A percentile compares a stretch with the other conserved stretches of the same genome.
Evolutionary conservation across 2,888 invertebrate genomes (phyloP).

Genomic region (Luffia ferchaultella): DNA sequence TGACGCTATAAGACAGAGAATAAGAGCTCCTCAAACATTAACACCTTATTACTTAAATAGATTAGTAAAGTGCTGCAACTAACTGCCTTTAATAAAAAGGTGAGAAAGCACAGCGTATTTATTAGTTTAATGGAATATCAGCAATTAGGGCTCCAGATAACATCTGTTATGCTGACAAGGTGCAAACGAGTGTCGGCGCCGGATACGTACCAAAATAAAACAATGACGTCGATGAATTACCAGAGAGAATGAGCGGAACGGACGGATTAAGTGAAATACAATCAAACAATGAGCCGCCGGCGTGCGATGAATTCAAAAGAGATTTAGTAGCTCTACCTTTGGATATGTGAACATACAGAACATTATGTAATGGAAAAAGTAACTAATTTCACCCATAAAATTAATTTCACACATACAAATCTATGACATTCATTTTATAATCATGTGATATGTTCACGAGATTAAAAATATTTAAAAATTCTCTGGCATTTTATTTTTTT

Average conservation of each 20-base stretch:
- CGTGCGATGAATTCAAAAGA: conserved; percentile 38
- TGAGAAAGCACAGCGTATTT: conserved; percentile 54
- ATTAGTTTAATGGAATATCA: conserved; percentile 64
- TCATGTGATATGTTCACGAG: no score
- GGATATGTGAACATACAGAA: not conserved
- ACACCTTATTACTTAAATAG: conserved; percentile 49
- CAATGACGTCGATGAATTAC: conserved; percentile 55
- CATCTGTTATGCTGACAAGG: conserved; percentile 61
- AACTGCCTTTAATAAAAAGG: conserved; percentile 49
- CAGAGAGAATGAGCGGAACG: conserved; percentile 59
- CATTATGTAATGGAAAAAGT: not conserved
- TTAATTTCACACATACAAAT: no score
- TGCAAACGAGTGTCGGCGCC: conserved; percentile 58
- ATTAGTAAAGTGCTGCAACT: conserved; percentile 54
- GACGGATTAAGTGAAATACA: conserved; percentile 57
- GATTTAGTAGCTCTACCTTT: conserved; percentile 1
- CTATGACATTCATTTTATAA: no score
- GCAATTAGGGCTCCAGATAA: conserved; percentile 57
- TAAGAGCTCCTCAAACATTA: conserved; percentile 44
- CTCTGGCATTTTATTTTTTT: no score
- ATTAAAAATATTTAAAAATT: no score
- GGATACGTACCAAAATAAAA: conserved; percentile 56
- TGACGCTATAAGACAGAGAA: conserved; percentile 3
- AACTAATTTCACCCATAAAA: not conserved
- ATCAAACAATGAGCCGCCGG: conserved; percentile 46